Conservation (phyloP, 2,113 vertebrate genomes). For the Mohoua ochrocephala region DNA sequence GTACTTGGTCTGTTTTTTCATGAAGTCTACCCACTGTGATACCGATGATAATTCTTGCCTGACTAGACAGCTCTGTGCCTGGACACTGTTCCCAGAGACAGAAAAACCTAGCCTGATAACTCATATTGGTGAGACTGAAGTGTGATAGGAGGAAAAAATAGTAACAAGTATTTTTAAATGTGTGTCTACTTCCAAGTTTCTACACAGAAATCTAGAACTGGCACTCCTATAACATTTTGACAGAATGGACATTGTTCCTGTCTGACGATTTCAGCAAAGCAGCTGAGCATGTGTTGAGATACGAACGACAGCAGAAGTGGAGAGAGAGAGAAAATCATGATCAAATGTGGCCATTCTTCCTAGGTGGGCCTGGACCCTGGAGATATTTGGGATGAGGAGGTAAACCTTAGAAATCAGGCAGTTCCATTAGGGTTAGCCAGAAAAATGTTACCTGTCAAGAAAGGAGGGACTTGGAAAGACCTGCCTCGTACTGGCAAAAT, state of each 20-base stretch:
- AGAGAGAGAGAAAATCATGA: not conserved
- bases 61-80: not conserved
- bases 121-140: not conserved
- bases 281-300: not conserved
- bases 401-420: not conserved
- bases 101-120: not conserved
- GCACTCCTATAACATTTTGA: not conserved
- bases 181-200: not conserved
- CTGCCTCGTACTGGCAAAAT: not conserved
- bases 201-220: not conserved
- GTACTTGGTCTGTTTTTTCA: not conserved
- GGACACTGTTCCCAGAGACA: not conserved
- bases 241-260: not conserved
- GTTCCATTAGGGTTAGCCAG: not conserved
- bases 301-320: accelerated
- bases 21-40: not conserved
- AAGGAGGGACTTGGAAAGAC: not conserved
- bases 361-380: not conserved
- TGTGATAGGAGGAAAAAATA: not conserved
- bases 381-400: not conserved
- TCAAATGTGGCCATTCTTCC: not conserved
- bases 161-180: not conserved
- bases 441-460: not conserved
- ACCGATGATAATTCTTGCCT: not conserved
- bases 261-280: not conserved